Evolutionary conservation across 2,113 vertebrate genomes (phyloP), one percentile per base, ranked within the genome.

Genomic region (Hypocryptadius cinnamomeus): DNA sequence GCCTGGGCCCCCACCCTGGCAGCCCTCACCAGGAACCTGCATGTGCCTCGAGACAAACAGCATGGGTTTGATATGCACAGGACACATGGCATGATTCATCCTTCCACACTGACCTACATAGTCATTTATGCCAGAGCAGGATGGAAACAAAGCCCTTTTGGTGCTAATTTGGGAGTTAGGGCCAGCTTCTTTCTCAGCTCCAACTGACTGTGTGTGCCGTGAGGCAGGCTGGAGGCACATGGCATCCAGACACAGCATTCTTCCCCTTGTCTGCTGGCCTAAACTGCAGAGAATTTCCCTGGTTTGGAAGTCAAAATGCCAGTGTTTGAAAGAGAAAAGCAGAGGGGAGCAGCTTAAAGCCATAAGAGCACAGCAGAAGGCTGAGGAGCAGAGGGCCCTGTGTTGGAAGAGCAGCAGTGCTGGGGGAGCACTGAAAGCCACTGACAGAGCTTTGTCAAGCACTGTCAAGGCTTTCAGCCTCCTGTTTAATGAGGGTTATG

Each of bases 131-230:
- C 87, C 82, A 70, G 27, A 33, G n/a, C 0, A 0, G 50, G 31
- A 39, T 66, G 76, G 76, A 73, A 87, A 92, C 68, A 82, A 91
- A 92, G 70, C 33, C 16, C 39, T 82, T 63, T 10, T 40, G 39
- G 10, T 47, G 13, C 57, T 77, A 35, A 72, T 66, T 51, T 83
- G 68, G 81, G 47, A 77, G n/a, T 24, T 21, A 1, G 28, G 1
- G 3, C 45, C 61, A 64, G 50, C 18, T 66, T 23, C 57, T 64
- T 27, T 30, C 60, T 35, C 45, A 79, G 65, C 66, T 77, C 66
- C 5, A 11, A 10, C 56, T 3, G 2, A 22, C 8, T 11, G 10
- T 59, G 13, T 1, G 0, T 1, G 37, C 23, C 33, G 35, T 0
- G 0, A 64, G 71, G 63, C 54, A 45, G 59, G 44, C n/a, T 12